phyloP scores from a whole-genome alignment of 2,113 vertebrate genomes.

The Ciconia stormi region DNA sequence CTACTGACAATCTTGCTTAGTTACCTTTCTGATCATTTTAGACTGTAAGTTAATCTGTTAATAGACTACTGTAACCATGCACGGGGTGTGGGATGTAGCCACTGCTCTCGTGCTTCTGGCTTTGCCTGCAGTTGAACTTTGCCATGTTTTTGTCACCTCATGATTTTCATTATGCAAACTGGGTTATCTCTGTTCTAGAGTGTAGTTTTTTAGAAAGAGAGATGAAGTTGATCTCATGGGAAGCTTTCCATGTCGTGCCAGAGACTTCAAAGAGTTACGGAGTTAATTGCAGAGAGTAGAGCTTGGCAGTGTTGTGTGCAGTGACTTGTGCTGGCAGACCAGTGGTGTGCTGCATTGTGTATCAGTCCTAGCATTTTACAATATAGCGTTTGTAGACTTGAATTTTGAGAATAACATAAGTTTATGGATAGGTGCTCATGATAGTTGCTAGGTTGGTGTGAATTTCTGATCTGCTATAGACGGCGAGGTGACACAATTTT shows the following conservation, averaged over 20 bases:
- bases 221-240: not conserved
- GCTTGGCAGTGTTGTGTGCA: not conserved
- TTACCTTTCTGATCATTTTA: not conserved
- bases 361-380: not conserved
- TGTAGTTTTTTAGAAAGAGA: not conserved
- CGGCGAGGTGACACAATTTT: not conserved
- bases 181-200: not conserved
- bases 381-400: not conserved
- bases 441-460: not conserved
- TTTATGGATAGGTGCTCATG: not conserved
- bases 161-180: not conserved
- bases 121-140: not conserved
- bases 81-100: accelerated
- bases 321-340: not conserved
- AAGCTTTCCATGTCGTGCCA: not conserved
- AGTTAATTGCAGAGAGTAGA: not conserved
- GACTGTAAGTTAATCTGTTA: accelerated
- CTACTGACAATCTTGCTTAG: not conserved
- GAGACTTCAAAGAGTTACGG: not conserved
- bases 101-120: not conserved
- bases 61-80: not conserved
- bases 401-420: not conserved
- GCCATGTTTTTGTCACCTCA: not conserved
- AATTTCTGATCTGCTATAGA: not conserved
- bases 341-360: not conserved